Evolutionary conservation across 2,113 vertebrate genomes (phyloP), one percentile per base, ranked within the genome.

Genomic region (Harpagus bidentatus): DNA sequence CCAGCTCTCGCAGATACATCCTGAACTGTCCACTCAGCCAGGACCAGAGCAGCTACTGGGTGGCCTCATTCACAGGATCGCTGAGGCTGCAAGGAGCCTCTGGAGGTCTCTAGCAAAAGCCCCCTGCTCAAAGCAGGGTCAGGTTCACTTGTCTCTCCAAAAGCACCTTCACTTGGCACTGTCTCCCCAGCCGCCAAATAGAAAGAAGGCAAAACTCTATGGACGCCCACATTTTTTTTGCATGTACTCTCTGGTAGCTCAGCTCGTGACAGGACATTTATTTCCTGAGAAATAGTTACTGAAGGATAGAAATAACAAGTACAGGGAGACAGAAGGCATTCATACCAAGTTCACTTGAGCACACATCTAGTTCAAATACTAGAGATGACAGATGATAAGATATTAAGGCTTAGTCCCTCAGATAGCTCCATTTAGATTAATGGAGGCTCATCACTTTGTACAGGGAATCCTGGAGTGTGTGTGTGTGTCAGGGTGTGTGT

Each of bases 401-500:
- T 82, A 67, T 55, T 59, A 84, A 66, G 40, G 31, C 28, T 61
- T 43, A 91, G 45, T 48, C 25, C 50, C 63, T 81, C 72, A 84
- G 26, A 70, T 15, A 11, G 16, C 47, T 76, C 34, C 10, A 47
- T 15, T 81, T 73, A 89, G 81, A 81, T 62, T 50, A 84, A 62
- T 6, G 15, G 36, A 86, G 42, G 23, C 5, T 85, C 43, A 82
- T 52, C 21, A 34, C 11, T 65, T 69, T 26, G 76, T 15, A 50
- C 26, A 67, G 36, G 29, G 67, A 86, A 83, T 43, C 25, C 13
- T 7, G 3, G 11, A 7, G 18, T 1, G 4, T 28, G 11, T 20
- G 29, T 19, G 7, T 21, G 1, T 9, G 13, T 31, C 4, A 6
- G 22, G 9, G 13, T 5, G 22, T 3, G 5, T 16, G 9, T 62